These are phyloP conservation scores for Athalia rosae DNA, from an alignment of 2,888 invertebrate genomes.

Conservation along the genomic window DNA sequence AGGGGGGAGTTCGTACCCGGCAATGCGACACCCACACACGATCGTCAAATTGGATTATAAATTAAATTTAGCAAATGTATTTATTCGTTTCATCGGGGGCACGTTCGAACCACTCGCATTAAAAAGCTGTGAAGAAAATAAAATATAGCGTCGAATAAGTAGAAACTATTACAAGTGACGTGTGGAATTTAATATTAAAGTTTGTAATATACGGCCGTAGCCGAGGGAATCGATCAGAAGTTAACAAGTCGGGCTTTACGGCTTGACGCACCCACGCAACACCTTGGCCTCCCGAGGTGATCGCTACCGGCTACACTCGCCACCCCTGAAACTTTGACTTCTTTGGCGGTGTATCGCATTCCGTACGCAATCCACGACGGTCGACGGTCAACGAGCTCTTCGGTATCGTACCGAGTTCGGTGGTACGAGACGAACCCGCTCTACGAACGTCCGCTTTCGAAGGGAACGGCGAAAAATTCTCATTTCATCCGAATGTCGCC, in stretches of 20 bases:
- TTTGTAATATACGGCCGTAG: constrained; percentile 63
- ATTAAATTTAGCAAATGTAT: constrained; percentile 50
- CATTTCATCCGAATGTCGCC: constrained; percentile 48
- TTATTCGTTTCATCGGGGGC: constrained; percentile 48
- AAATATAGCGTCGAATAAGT: constrained; percentile 53
- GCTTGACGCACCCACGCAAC: constrained; percentile 61
- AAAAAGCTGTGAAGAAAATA: constrained; percentile 44
- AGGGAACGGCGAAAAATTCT: constrained; percentile 10
- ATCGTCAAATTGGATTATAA: constrained; percentile 49
- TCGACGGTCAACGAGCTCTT: too few species aligned
- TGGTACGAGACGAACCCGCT: too few species aligned
- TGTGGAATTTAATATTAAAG: constrained; percentile 66
- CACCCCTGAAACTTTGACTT: constrained; percentile 51
- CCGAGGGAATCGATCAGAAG: constrained; percentile 65
- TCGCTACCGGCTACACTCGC: constrained; percentile 21
- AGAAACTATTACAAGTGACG: constrained; percentile 62
- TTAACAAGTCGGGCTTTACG: constrained; percentile 67
- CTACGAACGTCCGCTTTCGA: not conserved
- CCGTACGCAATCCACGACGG: constrained; percentile 65
- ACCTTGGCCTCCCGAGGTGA: constrained; percentile 40
- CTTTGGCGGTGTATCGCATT: constrained; percentile 58
- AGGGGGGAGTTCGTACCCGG: not conserved
- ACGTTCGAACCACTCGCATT: constrained; percentile 39
- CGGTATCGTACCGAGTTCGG: not conserved
- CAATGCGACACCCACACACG: constrained; percentile 27